Evolutionary conservation across 2,888 invertebrate genomes (phyloP).

Genomic region (Crematogaster levior): DNA sequence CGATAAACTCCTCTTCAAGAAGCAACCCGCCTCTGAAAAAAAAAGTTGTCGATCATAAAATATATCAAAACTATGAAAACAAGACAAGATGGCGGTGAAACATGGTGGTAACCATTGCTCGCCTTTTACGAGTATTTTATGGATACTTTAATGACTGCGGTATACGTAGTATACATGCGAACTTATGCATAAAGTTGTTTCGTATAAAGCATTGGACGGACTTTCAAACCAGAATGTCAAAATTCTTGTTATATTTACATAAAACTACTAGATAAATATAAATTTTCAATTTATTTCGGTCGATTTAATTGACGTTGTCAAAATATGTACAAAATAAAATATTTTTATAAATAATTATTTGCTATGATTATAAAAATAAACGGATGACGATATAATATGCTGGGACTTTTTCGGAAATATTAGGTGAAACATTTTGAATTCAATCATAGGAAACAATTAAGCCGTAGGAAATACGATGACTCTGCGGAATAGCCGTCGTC

Average conservation of each 20-base stretch:
- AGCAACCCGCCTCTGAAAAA: conserved; percentile 2
- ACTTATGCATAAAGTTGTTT: conserved; percentile 71
- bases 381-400: not conserved
- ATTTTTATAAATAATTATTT: conserved; percentile 60
- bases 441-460: conserved; percentile 52
- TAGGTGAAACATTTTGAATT: conserved; percentile 43
- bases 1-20: not conserved
- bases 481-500: conserved; percentile 33
- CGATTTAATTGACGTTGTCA: not conserved
- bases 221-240: not conserved
- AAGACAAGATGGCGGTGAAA: conserved; percentile 74
- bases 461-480: conserved; percentile 52
- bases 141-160: conserved; percentile 73
- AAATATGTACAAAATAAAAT: not conserved
- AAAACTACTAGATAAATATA: not conserved
- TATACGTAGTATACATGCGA: conserved; percentile 53
- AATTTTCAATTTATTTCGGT: not conserved
- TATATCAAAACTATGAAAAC: conserved; percentile 71
- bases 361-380: not conserved
- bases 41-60: conserved; percentile 32
- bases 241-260: conserved; percentile 2
- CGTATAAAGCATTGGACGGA: conserved; percentile 62
- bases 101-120: conserved; percentile 37
- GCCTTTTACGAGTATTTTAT: conserved; percentile 78
- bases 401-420: conserved; percentile 10